Evolutionary conservation across 2,888 invertebrate genomes (phyloP), one percentile per base, ranked within the genome.

Genomic region (Gymnosoma rotundatum): DNA sequence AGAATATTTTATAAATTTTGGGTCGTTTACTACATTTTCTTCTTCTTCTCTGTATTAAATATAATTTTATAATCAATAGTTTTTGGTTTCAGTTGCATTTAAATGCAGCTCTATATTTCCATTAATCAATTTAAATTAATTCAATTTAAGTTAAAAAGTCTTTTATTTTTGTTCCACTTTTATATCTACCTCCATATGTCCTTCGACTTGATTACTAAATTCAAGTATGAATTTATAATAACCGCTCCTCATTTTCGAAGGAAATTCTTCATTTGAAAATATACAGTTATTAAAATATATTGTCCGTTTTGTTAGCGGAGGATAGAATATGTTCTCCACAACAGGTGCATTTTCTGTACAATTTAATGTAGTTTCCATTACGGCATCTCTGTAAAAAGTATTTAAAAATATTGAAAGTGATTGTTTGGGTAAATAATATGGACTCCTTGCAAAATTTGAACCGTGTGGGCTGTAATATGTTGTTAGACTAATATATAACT

Each of bases 291-390:
- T 38, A 0, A 54, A 21, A 16, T n/a, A 4, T 5, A 73, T 18
- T 10, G n/a, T 3, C 7, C 63, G 63, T n/a, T 63, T 73, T 8
- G n/a, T 73, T n/a, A 61, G 12, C 21, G 73, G 73, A 10, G 73
- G 25, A 12, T 21, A 10, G 42, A 73, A 63, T 12, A 38, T 4
- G 8, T 18, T 42, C 4, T 38, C 18, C 1, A 52, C 6, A 2
- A n/a, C 16, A 9, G 52, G 63, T 14, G 52, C 61, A 54, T 73
- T 73, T 8, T 52, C 61, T 3, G 73, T 2, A 63, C 73, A 73
- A n/a, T 61, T 50, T 0, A n/a, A 2, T 2, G 63, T 2, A 42
- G n/a, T 25, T 2, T 63, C 42, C 61, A 73, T 25, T 0, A 52
- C 0, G 7, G 54, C 0, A 3, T 63, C 42, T 16, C 32, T 73